Evolutionary conservation across 1,140 invertebrate species (phyloP), one percentile per base, ranked within the genome.

Genomic region (Pentalonia nigronervosa): DNA sequence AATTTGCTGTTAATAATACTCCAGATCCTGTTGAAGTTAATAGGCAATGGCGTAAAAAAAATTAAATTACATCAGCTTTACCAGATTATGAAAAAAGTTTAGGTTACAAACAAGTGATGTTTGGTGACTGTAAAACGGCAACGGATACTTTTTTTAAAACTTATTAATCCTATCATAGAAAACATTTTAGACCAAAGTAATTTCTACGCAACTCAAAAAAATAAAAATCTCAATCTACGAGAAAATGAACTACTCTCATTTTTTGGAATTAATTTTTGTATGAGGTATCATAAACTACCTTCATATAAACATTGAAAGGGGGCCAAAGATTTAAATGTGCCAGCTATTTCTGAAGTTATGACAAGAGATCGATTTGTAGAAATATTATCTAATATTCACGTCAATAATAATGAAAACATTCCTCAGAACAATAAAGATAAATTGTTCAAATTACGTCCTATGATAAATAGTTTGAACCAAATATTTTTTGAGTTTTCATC

Each of bases 371-470:
- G 94, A 53, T 93, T 93, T 93, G 84, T 23, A 56, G 53, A 56
- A 76, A 93, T 94, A 84, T 45, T 94, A 67, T 87, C 88, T 34
- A 76, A 93, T 67, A 36, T 94, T 56, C 94, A 94, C 91, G 89
- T 93, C 9, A 91, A 94, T 81, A 93, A 94, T 81, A 93, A 94
- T 84, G 67, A 87, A 23, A 50, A n/a, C 23, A 88, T 94, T 48
- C 90, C 87, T 45, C 30, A 60, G 17, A 89, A 91, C 36, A 93
- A 93, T 83, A 93, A 47, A 87, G 93, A 94, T 48, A 94, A 94
- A 92, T 91, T 94, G 34, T 93, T 89, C 30, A 94, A 94, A 86
- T 34, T 94, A 81, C 36, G 94, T 25, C 93, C 94, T 60, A 47
- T 94, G 56, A 92, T 94, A n/a, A n/a, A n/a, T n/a, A 84, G 56